Evolutionary conservation across 2,113 vertebrate species (phyloP), one percentile per base, ranked within the genome.

Genomic region (Channa argus): DNA sequence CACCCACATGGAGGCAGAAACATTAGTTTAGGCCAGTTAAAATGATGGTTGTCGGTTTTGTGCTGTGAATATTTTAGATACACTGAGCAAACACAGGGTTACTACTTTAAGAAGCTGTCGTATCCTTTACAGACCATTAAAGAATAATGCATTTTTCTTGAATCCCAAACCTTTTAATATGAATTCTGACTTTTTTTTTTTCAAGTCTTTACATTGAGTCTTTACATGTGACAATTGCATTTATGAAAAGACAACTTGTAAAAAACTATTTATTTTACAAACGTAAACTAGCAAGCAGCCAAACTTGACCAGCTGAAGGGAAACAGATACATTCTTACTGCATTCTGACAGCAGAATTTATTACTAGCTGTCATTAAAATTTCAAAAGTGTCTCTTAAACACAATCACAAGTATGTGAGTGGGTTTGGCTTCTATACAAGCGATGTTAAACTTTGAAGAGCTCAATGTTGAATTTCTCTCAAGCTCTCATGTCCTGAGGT

Each of bases 221-320:
- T 24, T 24, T 24, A 24, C 24, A 24, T 24, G 24, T 24, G 24
- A 24, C 24, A 24, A 24, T 24, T 24, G 24, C 24, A 24, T 24
- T 24, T 24, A 24, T 24, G 24, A 24, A 24, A 24, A 24, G 24
- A 24, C 24, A 24, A 24, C 24, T 24, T 24, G 24, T 24, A 24
- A 24, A 24, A 24, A 24, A 24, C 24, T 24, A 24, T 24, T 24
- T 24, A 24, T 24, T 24, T 24, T 24, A 24, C 24, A 24, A 9
- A 39, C 34, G 46, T 6, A 6, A 6, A 14, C 12, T 33, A 49
- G 44, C 15, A 88, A 92, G 92, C 14, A 91, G 94, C 15, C 49
- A 87, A 6, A 15, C 13, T 91, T 87, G 88, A 90, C 93, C 92
- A 93, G 92, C 94, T 95, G 94, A 96, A 94, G 94, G 94, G 89